Base-by-base conservation (phyloP, 92 coral and sea anemone species). In the Hydrozoanthus gracilis region DNA sequence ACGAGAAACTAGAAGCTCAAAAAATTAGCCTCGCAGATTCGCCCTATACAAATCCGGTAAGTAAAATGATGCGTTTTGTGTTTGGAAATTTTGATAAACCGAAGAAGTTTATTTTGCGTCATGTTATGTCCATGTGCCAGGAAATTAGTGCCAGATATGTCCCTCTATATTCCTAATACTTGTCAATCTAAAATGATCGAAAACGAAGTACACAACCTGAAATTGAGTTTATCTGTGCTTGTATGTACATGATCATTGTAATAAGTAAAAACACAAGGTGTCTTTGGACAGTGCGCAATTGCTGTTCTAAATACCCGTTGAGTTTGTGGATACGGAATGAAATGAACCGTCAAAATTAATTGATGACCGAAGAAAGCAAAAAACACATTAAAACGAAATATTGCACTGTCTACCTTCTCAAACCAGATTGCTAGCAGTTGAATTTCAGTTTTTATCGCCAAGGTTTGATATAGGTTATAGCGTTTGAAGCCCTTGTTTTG, bases 1-100 rank as follows among this genome's bases (percentile, higher is more conserved):
- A 88, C 20, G 94, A 93, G 65, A 92, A 91, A 27, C 86, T 97
- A 0, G 90, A 88, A 54, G 99, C 95, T 27, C 95, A 95, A 78
- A 97, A 91, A 73, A 89, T 95, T 67, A 90, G 89, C 46, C 87
- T 95, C 12, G 86, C 95, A 47, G 89, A 85, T 44, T 73, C 85
- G 11, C 99, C 99, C 4, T 95, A 97, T 77, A 88, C 98, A 55
- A 80, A 72, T 7, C 93, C 87, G 93, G 99, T 97, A 86, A 90
- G 98, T 90, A 7, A 68, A 68, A 35, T 27, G 3, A 45, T 39
- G 61, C 62, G 11, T 16, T 79, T 56, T 27, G 39, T 27, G 39
- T 27, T 27, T 27, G 39, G 39, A 27, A 0, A 27, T 27, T 27
- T 27, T 27, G 39, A 27, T 27, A 27, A 27, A 27, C 39, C 39